Percentiles rank a stretch among this genome's conserved stretches.
Conservation (phyloP, 2,888 invertebrate genomes). For the Protodeltote pygarga region DNA sequence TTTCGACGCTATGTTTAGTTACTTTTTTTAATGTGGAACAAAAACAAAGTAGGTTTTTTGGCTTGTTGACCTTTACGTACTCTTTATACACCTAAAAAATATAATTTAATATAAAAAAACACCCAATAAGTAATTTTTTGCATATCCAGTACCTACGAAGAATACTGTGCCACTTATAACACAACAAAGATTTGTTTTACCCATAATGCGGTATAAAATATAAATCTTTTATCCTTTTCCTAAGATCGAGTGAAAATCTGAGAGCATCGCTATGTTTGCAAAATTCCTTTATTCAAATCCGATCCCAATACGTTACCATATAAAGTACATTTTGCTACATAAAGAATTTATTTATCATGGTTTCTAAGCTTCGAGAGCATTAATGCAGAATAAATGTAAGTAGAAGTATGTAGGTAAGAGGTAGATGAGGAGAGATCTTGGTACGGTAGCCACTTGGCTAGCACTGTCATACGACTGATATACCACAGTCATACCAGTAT, state of each 20-base stretch:
- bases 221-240: slow-evolving; percentile 8
- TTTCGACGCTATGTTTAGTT: no score
- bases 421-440: background rate
- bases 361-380: background rate
- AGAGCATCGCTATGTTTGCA: slow-evolving; percentile 25
- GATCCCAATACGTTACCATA: slow-evolving; percentile 14
- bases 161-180: no score
- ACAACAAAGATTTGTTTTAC: background rate
- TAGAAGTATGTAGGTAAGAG: background rate
- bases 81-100: no score
- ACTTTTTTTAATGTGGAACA: no score
- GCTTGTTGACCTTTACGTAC: no score
- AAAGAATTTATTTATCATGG: slow-evolving; percentile 7
- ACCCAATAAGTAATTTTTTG: no score
- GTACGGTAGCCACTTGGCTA: background rate
- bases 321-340: slow-evolving; percentile 8
- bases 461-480: no score
- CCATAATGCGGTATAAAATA: slow-evolving; percentile 21
- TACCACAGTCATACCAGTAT: no score
- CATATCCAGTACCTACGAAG: no score
- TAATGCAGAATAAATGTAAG: background rate
- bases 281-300: slow-evolving; percentile 37
- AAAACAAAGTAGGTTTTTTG: no score
- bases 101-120: no score
- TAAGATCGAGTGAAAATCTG: slow-evolving; percentile 21